These are phyloP conservation scores for Eulemur rufifrons DNA, from an alignment of 2,113 vertebrate genomes.

Conservation along the genomic window DNA sequence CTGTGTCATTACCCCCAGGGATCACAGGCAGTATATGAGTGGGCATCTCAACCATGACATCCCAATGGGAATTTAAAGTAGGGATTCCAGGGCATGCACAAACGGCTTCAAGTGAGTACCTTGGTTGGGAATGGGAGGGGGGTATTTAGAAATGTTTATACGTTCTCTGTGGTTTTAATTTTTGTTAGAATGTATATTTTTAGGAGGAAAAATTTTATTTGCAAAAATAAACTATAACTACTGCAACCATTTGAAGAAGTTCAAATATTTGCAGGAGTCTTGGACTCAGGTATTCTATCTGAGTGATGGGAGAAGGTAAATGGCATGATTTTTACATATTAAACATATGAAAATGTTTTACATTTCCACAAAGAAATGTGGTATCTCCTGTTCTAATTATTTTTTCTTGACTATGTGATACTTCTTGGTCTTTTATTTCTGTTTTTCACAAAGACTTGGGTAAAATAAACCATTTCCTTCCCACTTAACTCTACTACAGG, in stretches of 20 bases:
- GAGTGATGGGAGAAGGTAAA: not conserved
- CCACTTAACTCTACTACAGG: not conserved
- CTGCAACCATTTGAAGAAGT: not conserved
- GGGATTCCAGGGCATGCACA: not conserved
- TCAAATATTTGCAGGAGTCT: not conserved
- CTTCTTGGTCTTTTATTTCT: not conserved
- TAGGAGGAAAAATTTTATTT: not conserved
- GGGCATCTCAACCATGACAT: not conserved
- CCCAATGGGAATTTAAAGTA: not conserved
- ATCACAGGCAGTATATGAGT: not conserved
- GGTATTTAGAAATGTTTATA: not conserved
- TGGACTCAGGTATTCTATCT: not conserved
- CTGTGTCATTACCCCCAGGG: not conserved
- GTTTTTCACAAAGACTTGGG: not conserved
- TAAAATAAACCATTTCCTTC: not conserved
- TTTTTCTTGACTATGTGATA: not conserved
- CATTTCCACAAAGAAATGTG: not conserved
- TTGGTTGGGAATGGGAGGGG: not conserved
- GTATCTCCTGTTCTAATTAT: not conserved
- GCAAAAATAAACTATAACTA: not conserved
- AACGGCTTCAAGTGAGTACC: not conserved
- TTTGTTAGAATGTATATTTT: not conserved
- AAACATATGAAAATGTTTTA: not conserved
- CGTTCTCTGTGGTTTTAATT: not conserved
- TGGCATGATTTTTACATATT: not conserved